phyloP scores from a whole-genome alignment of 2,888 invertebrate genomes.

The Alitta virens region DNA sequence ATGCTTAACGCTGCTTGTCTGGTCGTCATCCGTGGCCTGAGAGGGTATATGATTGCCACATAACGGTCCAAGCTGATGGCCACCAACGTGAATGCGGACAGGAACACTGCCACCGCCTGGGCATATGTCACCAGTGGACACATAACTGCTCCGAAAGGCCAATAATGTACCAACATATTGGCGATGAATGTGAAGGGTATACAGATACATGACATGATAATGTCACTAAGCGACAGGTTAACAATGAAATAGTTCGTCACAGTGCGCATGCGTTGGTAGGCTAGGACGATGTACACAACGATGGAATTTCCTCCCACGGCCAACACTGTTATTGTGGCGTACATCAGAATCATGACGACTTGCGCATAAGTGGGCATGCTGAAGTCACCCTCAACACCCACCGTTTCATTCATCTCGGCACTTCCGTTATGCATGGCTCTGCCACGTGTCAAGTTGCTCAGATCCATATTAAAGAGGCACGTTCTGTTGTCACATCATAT shows the following conservation, averaged over 20 bases:
- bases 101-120: constrained; percentile 63
- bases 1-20: constrained; percentile 71
- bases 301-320: constrained; percentile 59
- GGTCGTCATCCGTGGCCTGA: constrained; percentile 77
- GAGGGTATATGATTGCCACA: constrained; percentile 84
- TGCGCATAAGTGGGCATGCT: constrained; percentile 40
- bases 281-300: constrained; percentile 83
- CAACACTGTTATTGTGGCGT: constrained; percentile 56
- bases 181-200: constrained; percentile 67
- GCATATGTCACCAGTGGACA: constrained; percentile 82
- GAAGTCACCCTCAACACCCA: neutral
- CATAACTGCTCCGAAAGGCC: constrained; percentile 82
- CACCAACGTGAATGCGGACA: constrained; percentile 85
- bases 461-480: too few species aligned
- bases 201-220: constrained; percentile 58
- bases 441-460: too few species aligned
- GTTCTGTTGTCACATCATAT: too few species aligned
- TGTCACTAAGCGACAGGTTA: constrained; percentile 56
- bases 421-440: too few species aligned
- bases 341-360: constrained; percentile 56
- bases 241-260: constrained; percentile 74
- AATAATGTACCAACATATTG: constrained; percentile 73
- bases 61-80: constrained; percentile 89
- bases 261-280: constrained; percentile 76
- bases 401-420: too few species aligned